Evolutionary conservation across 1,140 invertebrate genomes (phyloP).

Genomic region (Helicoverpa armigera): DNA sequence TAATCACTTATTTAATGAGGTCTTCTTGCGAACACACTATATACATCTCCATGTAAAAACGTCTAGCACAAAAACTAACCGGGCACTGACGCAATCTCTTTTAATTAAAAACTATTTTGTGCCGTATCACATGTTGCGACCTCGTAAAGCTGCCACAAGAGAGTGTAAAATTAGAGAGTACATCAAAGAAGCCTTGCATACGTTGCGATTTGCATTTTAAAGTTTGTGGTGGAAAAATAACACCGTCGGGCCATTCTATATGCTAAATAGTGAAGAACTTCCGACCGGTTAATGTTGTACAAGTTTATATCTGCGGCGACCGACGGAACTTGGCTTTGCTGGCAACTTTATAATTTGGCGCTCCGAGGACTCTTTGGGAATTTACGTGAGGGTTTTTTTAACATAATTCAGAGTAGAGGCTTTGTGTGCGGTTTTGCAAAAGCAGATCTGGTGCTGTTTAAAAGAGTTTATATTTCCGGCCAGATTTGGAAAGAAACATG

Average conservation of each 20-base stretch:
- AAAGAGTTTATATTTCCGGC: not conserved
- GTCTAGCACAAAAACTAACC: not conserved
- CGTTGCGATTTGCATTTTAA: conserved; percentile 51
- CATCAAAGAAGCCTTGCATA: conserved; percentile 40
- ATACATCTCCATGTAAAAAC: not conserved
- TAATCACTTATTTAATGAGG: too few relatives aligned
- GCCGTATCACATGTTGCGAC: conserved; percentile 25
- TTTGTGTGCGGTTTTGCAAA: not conserved
- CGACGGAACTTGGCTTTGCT: conserved; percentile 31
- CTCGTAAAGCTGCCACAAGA: conserved; percentile 29
- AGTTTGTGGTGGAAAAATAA: conserved; percentile 49
- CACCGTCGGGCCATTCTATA: conserved; percentile 50
- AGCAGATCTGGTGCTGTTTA: not conserved
- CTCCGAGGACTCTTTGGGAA: not conserved
- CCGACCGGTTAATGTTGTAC: conserved; percentile 44
- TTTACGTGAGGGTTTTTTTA: conserved; percentile 10
- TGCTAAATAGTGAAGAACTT: conserved; percentile 52
- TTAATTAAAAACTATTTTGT: conserved; percentile 17
- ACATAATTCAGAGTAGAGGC: not conserved
- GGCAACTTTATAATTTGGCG: conserved; percentile 47
- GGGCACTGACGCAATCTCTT: not conserved
- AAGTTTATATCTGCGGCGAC: conserved; percentile 47
- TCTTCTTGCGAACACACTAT: too few relatives aligned
- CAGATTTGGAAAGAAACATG: not conserved
- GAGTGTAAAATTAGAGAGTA: conserved; percentile 39